phyloP scores from a whole-genome alignment of 2,888 invertebrate genomes.

The Cenopis cana region DNA sequence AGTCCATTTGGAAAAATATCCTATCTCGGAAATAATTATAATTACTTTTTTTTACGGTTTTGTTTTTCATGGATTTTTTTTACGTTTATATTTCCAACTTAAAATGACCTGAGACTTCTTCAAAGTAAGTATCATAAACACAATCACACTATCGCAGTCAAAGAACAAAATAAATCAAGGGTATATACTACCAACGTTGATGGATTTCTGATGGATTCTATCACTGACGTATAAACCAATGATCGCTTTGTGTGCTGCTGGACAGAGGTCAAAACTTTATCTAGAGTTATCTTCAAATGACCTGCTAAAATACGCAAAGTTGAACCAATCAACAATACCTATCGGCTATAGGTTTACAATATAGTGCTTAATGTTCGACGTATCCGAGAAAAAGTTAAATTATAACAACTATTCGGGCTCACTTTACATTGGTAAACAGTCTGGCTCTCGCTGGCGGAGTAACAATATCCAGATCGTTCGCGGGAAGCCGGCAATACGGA shows the following conservation, averaged over 20 bases:
- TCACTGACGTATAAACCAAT: conserved; percentile 9
- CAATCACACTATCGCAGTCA: conserved; percentile 9
- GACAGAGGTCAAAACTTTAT: conserved; percentile 39
- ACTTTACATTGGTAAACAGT: background rate
- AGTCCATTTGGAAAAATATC: background rate
- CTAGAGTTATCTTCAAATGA: conserved; percentile 39
- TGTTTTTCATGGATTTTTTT: too few relatives aligned
- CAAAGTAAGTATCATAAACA: background rate
- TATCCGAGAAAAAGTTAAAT: conserved; percentile 4
- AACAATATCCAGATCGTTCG: too few relatives aligned
- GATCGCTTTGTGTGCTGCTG: conserved; percentile 14
- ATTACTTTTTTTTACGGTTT: too few relatives aligned
- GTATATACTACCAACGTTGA: background rate
- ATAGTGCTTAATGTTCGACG: conserved; percentile 19
- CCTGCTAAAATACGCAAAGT: conserved; percentile 26
- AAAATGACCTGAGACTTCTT: conserved; percentile 16
- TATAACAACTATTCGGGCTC: background rate
- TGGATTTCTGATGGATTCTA: background rate
- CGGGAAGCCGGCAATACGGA: background rate
- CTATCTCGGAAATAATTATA: background rate
- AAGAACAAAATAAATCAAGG: background rate
- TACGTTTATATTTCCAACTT: background rate
- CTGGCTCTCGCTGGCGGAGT: background rate
- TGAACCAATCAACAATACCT: conserved; percentile 20
- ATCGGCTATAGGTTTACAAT: conserved; percentile 1